These are phyloP conservation scores for Philypnodon macrostomus DNA, from an alignment of 2,797 vertebrate genomes.

Conservation along the genomic window DNA sequence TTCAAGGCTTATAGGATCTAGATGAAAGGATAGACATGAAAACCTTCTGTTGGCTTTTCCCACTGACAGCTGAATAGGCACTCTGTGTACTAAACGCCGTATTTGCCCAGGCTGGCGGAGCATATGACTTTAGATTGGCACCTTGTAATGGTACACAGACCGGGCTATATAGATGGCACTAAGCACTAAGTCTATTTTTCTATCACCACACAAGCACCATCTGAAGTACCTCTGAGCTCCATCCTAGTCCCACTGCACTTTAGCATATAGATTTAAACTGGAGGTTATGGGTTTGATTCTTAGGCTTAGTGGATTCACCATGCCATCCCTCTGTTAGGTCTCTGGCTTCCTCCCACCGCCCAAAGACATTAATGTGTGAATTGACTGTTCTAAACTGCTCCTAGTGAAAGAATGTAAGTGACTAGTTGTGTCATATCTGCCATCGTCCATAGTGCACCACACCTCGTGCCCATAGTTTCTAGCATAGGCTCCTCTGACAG, in stretches of 20 bases:
- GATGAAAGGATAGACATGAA: slow-evolving; percentile 64
- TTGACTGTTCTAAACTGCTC: too few species aligned
- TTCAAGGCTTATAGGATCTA: slow-evolving; percentile 59
- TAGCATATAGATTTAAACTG: background rate
- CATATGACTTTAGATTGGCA: slow-evolving; percentile 36
- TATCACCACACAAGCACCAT: background rate
- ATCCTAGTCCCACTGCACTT: slow-evolving; percentile 1
- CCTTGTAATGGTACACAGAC: slow-evolving; percentile 19
- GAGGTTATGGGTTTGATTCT: too few species aligned
- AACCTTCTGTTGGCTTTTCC: slow-evolving; percentile 70
- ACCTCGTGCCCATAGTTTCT: too few species aligned
- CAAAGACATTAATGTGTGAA: too few species aligned
- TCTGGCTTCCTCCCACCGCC: too few species aligned
- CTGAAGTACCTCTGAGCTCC: slow-evolving; percentile 12
- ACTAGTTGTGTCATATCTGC: too few species aligned
- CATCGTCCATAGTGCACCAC: too few species aligned
- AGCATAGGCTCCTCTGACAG: too few species aligned
- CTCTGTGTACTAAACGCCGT: slow-evolving; percentile 46
- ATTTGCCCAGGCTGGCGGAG: slow-evolving; percentile 43
- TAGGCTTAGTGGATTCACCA: too few species aligned
- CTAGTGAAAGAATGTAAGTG: too few species aligned
- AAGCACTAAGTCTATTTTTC: slow-evolving; percentile 6
- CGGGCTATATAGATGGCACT: background rate
- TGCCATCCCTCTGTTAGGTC: too few species aligned
- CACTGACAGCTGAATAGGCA: slow-evolving; percentile 64